Evolutionary conservation across 1,140 invertebrate species (phyloP).

Genomic region (Hormaphis cornu): DNA sequence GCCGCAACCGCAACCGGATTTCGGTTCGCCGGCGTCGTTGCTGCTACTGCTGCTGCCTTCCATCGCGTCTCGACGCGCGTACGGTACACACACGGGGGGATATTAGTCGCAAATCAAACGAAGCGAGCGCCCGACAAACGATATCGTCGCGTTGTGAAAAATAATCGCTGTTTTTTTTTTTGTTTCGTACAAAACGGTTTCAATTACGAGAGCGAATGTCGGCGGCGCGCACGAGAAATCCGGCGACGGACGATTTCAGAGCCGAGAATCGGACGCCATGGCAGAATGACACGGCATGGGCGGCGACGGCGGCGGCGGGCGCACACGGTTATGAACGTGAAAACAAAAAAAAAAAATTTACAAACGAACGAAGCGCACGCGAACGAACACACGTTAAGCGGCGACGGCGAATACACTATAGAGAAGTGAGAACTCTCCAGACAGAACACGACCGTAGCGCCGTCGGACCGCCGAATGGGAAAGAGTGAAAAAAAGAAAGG

Average conservation of each 20-base stretch:
- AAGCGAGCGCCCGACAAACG: too few species aligned
- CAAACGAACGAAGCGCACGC: neutral
- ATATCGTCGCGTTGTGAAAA: too few species aligned
- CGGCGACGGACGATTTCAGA: slow-evolving; percentile 15
- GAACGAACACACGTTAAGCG: neutral
- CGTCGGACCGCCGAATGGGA: neutral
- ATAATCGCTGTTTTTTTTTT: too few species aligned
- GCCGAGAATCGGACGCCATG: slow-evolving; percentile 28
- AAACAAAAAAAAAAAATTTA: neutral
- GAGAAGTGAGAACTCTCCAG: neutral
- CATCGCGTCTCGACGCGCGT: neutral
- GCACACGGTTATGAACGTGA: neutral
- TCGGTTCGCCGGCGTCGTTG: neutral
- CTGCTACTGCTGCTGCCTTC: slow-evolving; percentile 14
- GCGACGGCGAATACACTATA: neutral
- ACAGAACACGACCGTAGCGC: neutral
- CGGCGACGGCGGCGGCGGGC: neutral
- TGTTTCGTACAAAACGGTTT: too few species aligned
- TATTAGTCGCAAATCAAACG: too few species aligned
- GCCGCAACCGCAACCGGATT: slow-evolving; percentile 26
- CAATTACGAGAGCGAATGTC: too few species aligned
- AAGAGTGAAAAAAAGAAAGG: slow-evolving; percentile 12
- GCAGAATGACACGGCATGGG: slow-evolving; percentile 10
- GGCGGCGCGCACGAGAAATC: neutral
- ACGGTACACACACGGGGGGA: too few species aligned